These are phyloP conservation scores for Cyanoliseus patagonus DNA, from an alignment of 2,113 vertebrate genomes.

Conservation along the genomic window DNA sequence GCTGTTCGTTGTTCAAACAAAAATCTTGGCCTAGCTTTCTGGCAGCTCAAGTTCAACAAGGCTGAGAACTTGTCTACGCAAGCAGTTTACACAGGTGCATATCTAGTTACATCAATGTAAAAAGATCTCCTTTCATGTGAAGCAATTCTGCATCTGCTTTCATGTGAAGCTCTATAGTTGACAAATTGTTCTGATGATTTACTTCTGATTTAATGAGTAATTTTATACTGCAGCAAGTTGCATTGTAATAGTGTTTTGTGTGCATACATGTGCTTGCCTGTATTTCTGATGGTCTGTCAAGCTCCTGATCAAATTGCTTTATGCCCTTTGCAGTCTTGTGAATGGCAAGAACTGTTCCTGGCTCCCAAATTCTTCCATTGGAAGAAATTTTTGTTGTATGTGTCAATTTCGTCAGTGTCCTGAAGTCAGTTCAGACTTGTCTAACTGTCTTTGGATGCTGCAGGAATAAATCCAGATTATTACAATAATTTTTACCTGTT, in stretches of 20 bases:
- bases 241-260: not conserved
- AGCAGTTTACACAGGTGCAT: slow-evolving; percentile 71
- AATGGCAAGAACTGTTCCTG: not conserved
- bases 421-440: not conserved
- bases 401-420: not conserved
- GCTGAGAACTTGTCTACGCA: slow-evolving; percentile 51
- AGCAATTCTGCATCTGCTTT: slow-evolving; percentile 47
- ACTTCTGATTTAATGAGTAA: not conserved
- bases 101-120: slow-evolving; percentile 56
- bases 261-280: not conserved
- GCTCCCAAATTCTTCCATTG: not conserved
- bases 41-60: slow-evolving; percentile 52
- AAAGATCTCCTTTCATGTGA: slow-evolving; percentile 56
- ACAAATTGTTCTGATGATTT: slow-evolving; percentile 48
- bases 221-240: slow-evolving; percentile 8
- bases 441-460: not conserved
- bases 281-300: not conserved
- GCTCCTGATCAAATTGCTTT: not conserved
- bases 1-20: slow-evolving; percentile 62
- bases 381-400: not conserved
- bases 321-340: not conserved
- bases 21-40: slow-evolving; percentile 56
- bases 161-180: slow-evolving; percentile 6
- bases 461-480: not conserved
- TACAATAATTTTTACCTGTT: not conserved